Conservation (phyloP, 2,797 vertebrate species). For the Argyrosomus regius region DNA sequence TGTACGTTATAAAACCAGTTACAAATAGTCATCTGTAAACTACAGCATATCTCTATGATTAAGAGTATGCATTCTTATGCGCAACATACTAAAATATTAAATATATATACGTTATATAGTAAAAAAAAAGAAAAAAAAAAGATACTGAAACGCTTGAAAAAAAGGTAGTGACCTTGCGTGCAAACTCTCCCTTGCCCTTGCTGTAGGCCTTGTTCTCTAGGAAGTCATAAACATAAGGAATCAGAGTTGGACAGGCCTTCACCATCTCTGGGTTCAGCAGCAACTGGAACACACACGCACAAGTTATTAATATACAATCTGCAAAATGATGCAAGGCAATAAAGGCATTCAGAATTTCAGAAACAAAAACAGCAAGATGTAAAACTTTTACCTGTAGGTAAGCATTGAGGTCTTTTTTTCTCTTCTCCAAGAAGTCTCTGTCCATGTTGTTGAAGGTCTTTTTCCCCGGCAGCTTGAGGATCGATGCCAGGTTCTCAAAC, state of each 20-base stretch:
- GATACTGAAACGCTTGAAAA: background rate
- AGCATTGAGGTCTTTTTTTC: constrained; percentile 97
- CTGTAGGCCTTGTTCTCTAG: constrained; percentile 98
- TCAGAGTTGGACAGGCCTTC: constrained; percentile 93
- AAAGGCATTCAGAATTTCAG: too few relatives aligned
- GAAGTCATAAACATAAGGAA: constrained; percentile 93
- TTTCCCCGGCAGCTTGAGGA: constrained; percentile 97
- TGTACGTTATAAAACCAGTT: background rate
- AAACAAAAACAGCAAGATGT: background rate
- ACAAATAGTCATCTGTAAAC: background rate
- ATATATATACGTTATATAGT: background rate
- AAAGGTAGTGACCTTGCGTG: constrained; percentile 91
- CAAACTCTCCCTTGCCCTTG: constrained; percentile 99
- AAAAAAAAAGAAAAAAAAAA: background rate
- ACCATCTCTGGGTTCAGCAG: constrained; percentile 96
- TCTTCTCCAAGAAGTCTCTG: constrained; percentile 97
- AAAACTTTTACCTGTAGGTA: constrained; percentile 92
- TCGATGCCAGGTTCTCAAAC: constrained; percentile 95
- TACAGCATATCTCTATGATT: background rate
- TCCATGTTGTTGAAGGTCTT: constrained; percentile 99
- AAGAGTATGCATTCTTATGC: background rate
- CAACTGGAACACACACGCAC: constrained; percentile 82
- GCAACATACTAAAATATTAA: background rate
- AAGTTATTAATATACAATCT: background rate
- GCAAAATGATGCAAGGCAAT: background rate